Percentiles rank a stretch among this genome's conserved stretches.
Evolutionary conservation across 2,888 invertebrate genomes (phyloP).

Genomic region (Metalampra italica): DNA sequence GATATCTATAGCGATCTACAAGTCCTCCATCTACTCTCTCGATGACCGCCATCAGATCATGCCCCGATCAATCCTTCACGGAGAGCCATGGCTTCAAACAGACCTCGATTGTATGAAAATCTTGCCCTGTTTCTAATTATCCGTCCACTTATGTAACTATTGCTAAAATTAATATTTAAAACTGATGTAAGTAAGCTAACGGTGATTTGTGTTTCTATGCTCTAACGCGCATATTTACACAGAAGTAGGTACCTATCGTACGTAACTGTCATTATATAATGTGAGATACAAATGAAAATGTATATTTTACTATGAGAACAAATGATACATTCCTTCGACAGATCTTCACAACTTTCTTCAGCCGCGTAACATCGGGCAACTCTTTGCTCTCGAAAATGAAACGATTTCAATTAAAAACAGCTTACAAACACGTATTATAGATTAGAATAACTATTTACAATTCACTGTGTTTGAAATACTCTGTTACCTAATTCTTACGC

Average conservation of each 20-base stretch:
- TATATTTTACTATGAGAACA: neutral
- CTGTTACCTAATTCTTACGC: slow-evolving; percentile 34
- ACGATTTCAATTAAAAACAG: slow-evolving; percentile 41
- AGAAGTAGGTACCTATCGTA: too few relatives aligned
- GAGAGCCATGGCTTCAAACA: too few relatives aligned
- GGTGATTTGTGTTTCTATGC: neutral
- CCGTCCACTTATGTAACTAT: too few relatives aligned
- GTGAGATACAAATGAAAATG: neutral
- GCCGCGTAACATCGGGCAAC: slow-evolving; percentile 20
- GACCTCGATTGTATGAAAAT: too few relatives aligned
- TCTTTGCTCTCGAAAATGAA: slow-evolving; percentile 35
- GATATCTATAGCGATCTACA: too few relatives aligned
- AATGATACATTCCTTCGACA: slow-evolving; percentile 13
- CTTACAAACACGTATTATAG: slow-evolving; percentile 65
- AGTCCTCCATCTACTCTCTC: too few relatives aligned
- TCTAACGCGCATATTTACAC: too few relatives aligned
- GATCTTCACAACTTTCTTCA: slow-evolving; percentile 19
- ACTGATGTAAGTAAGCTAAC: neutral
- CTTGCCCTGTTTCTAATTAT: too few relatives aligned
- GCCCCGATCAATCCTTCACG: too few relatives aligned
- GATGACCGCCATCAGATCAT: too few relatives aligned
- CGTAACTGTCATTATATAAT: too few relatives aligned
- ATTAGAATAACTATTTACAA: slow-evolving; percentile 67
- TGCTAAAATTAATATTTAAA: neutral
- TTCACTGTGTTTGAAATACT: slow-evolving; percentile 44